phyloP scores from a whole-genome alignment of 1,140 invertebrate species.

The Drosophila paulistorum region DNA sequence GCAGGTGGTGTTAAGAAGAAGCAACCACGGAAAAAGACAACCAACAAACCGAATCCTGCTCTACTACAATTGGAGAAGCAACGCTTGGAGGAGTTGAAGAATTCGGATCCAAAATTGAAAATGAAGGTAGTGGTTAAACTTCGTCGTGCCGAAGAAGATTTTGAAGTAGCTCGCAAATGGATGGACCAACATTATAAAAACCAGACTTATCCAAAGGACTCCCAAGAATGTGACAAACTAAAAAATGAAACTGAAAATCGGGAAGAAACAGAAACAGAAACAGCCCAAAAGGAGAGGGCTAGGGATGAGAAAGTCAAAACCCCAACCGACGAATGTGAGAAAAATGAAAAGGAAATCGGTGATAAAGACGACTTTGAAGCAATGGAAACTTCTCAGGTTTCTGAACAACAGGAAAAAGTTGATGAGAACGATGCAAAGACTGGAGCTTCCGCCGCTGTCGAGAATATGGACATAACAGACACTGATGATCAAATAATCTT shows the following conservation, averaged over 20 bases:
- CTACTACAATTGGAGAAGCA: constrained; percentile 67
- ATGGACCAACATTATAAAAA: constrained; percentile 7
- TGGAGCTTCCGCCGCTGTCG: neutral
- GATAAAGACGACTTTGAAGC: neutral
- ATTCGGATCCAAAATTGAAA: constrained; percentile 69
- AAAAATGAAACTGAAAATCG: neutral
- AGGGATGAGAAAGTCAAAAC: neutral
- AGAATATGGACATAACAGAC: neutral
- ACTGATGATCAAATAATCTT: neutral
- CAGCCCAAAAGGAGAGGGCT: neutral
- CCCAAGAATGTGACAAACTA: neutral
- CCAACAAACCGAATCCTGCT: constrained; percentile 78
- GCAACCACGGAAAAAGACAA: constrained; percentile 79
- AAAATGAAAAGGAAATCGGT: neutral
- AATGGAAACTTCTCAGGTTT: neutral
- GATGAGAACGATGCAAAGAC: neutral
- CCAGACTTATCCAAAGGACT: neutral
- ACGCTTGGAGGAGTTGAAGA: constrained; percentile 70
- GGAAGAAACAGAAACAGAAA: neutral
- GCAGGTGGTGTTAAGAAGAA: constrained; percentile 54
- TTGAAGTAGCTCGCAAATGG: constrained; percentile 61
- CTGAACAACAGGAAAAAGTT: neutral
- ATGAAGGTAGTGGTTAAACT: constrained; percentile 64
- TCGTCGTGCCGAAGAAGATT: constrained; percentile 62
- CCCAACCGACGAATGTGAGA: neutral